A percentile compares a stretch with the other conserved stretches of the same genome.
Conservation (phyloP, 92 coral and sea anemone genomes). For the Phenganax subtilis region DNA sequence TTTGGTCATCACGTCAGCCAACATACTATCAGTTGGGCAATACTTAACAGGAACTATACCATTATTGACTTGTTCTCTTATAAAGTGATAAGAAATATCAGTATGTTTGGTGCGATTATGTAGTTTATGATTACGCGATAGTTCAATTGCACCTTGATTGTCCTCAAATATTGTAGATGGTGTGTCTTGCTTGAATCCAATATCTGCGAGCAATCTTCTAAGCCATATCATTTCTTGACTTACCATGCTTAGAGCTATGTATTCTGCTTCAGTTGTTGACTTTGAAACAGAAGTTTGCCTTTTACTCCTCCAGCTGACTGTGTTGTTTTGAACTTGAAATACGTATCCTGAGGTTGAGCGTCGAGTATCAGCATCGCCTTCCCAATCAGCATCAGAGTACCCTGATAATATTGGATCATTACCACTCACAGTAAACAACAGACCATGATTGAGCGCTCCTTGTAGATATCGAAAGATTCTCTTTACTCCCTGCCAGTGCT, state of each 20-base stretch:
- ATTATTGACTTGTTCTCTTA: constrained; percentile 27
- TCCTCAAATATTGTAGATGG: neutral
- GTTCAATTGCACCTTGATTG: constrained; percentile 37
- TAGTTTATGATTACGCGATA: constrained; percentile 33
- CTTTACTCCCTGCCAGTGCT: neutral
- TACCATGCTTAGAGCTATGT: constrained; percentile 9
- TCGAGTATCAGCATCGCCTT: constrained; percentile 14
- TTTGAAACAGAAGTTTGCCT: constrained; percentile 34
- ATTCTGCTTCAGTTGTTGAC: constrained; percentile 4
- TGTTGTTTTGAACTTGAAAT: constrained; percentile 33
- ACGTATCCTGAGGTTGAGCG: constrained; percentile 43
- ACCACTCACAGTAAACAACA: neutral
- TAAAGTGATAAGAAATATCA: constrained; percentile 35
- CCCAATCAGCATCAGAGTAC: constrained; percentile 44
- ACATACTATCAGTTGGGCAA: constrained; percentile 30
- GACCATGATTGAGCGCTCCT: neutral
- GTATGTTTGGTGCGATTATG: constrained; percentile 44
- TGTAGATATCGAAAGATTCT: neutral
- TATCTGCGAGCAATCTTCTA: constrained; percentile 39
- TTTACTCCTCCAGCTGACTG: constrained; percentile 41
- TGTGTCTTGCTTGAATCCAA: constrained; percentile 24
- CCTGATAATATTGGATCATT: constrained; percentile 1
- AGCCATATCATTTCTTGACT: constrained; percentile 39
- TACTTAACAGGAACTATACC: constrained; percentile 22
- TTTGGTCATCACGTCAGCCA: constrained; percentile 39